These are phyloP conservation scores for Eciton burchellii DNA, from an alignment of 1,140 invertebrate genomes.

Conservation along the genomic window DNA sequence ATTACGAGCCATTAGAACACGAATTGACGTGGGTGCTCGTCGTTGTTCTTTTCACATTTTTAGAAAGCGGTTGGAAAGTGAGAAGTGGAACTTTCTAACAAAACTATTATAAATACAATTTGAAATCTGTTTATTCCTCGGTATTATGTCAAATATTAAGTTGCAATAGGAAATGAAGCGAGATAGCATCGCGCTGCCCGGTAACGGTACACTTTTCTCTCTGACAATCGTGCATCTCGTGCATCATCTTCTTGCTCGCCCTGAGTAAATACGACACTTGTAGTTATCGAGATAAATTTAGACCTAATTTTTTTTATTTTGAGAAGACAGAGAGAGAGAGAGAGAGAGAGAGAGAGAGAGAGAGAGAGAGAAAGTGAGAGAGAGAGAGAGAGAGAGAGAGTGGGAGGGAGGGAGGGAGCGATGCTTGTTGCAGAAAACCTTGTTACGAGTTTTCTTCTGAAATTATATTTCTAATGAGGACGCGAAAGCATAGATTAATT, in stretches of 20 bases:
- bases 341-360: no score
- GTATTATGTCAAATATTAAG: conserved; percentile 31
- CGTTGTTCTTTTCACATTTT: conserved; percentile 78
- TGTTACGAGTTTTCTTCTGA: background rate
- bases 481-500: conserved; percentile 42
- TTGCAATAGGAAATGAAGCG: background rate
- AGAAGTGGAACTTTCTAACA: conserved; percentile 73
- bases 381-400: no score
- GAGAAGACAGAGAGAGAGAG: no score
- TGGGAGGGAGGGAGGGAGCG: no score
- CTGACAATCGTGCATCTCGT: background rate
- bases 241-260: no score
- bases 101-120: conserved; percentile 74
- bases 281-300: background rate
- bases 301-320: no score
- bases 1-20: conserved; percentile 74
- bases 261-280: no score
- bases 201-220: background rate
- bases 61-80: conserved; percentile 77
- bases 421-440: background rate
- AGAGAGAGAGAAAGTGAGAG: no score
- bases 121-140: conserved; percentile 31
- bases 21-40: conserved; percentile 72
- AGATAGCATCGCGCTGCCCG: background rate
- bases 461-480: background rate